A percentile compares a stretch with the other conserved stretches of the same genome.
Conservation (phyloP, 1,140 invertebrate species). For the Diabrotica virgifera region DNA sequence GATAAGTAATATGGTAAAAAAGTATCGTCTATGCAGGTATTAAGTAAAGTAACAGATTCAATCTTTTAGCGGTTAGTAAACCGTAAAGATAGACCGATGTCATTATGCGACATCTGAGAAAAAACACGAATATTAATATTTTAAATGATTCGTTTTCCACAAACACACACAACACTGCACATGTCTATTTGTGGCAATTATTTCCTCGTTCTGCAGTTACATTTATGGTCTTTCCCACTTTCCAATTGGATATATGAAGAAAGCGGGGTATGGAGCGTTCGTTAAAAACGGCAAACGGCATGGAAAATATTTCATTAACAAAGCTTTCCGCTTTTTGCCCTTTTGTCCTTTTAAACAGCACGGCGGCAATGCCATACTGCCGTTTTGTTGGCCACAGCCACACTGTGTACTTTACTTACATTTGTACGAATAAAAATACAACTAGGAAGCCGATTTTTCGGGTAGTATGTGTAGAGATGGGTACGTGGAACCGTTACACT, state of each 20-base stretch:
- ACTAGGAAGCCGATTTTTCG: no score
- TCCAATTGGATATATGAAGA: neutral
- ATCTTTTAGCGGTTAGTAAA: no score
- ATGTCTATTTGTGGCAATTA: constrained; percentile 3
- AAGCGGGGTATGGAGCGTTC: neutral
- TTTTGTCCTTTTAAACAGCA: neutral
- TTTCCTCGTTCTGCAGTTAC: neutral
- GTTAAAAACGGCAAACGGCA: constrained; percentile 1
- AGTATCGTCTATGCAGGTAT: no score
- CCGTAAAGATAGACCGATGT: no score
- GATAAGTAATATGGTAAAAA: no score
- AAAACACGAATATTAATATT: no score
- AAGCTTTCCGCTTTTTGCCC: constrained; percentile 1
- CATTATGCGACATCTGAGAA: no score
- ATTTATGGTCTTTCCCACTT: neutral
- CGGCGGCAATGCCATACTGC: neutral
- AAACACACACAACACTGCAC: neutral
- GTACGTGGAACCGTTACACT: no score
- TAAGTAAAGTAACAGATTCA: no score
- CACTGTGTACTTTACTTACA: neutral
- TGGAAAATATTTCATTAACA: constrained; percentile 3
- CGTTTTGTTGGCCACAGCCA: neutral
- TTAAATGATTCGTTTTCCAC: neutral
- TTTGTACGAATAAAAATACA: neutral
- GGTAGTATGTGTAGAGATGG: no score